Evolutionary conservation across 2,888 invertebrate genomes (phyloP), one percentile per base, ranked within the genome.

Genomic region (Agonopterix arenella): DNA sequence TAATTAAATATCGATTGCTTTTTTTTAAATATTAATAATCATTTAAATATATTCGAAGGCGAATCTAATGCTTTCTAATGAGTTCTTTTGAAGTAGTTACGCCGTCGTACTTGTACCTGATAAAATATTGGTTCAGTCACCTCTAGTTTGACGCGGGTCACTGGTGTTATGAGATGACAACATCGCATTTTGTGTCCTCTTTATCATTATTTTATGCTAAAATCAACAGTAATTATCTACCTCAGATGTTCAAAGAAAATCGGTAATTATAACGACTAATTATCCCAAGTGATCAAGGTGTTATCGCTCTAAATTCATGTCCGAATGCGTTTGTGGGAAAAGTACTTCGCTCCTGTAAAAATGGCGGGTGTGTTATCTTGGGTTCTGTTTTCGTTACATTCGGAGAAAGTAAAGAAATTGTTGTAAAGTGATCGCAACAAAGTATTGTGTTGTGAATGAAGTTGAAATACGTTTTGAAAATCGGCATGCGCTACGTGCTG

Each of bases 351-450:
- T 82, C 80, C 74, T 70, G 78, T 83, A 83, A 89, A 89, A 89
- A 89, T 90, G 89, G 89, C 89, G 89, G 89, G 88, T 84, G 86
- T 88, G 84, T 84, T 88, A 86, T 84, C 86, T 85, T 77, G 76
- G 80, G 73, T 74, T 83, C 84, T 89, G 86, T 86, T 86, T 85
- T 85, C 79, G 71, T 86, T 80, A 70, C 75, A 68, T 69, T 72
- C 63, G 68, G 70, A 73, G 71, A 80, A 78, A 80, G 76, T 80
- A 66, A 63, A 66, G 59, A 61, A 69, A 65, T 71, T 69, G 58
- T 66, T 68, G 60, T 63, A 56, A 53, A 68, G 72, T 76, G 70
- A 57, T 66, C 57, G 44, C 58, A 53, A 58, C 61, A 55, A 58
- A 52, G 60, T 60, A 56, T 59, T 51, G 49, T 59, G 54, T 67